phyloP scores from a whole-genome alignment of 2,797 vertebrate species.

The Diceros bicornis region DNA sequence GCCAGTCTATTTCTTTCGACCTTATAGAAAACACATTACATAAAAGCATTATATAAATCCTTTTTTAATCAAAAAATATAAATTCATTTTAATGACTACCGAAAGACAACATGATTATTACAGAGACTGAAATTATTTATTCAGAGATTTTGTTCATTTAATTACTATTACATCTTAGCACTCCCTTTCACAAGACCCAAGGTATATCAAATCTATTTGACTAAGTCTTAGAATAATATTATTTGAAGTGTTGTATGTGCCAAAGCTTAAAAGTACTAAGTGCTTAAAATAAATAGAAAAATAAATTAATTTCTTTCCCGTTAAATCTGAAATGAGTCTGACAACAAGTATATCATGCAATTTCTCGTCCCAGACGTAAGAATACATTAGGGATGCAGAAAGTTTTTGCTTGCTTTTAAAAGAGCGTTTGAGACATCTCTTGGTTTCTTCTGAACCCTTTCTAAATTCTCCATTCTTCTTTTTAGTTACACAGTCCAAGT shows the following conservation, averaged over 20 bases:
- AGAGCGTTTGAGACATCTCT: neutral
- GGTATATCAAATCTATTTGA: constrained; percentile 16
- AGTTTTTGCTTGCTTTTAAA: neutral
- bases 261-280: constrained; percentile 54
- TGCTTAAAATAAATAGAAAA: constrained; percentile 46
- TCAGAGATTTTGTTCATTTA: neutral
- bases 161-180: constrained; percentile 36
- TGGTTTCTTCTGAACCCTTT: constrained; percentile 44
- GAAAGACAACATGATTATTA: constrained; percentile 47
- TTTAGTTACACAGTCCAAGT: constrained; percentile 28
- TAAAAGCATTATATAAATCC: constrained; percentile 46
- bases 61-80: constrained; percentile 32
- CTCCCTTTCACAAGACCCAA: constrained; percentile 11
- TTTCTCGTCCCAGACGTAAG: constrained; percentile 3
- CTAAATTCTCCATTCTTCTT: constrained; percentile 66
- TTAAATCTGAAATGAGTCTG: constrained; percentile 59
- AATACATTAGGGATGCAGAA: neutral
- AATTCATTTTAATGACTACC: constrained; percentile 38
- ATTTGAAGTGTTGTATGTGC: constrained; percentile 39
- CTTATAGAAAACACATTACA: constrained; percentile 86
- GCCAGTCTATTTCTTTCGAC: constrained; percentile 99
- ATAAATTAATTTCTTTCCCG: neutral
- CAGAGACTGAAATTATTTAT: neutral
- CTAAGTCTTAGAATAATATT: neutral
- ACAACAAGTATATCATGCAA: neutral